These are phyloP conservation scores for Nannoperca australis DNA, from an alignment of 2,797 vertebrate species.

Conservation along the genomic window DNA sequence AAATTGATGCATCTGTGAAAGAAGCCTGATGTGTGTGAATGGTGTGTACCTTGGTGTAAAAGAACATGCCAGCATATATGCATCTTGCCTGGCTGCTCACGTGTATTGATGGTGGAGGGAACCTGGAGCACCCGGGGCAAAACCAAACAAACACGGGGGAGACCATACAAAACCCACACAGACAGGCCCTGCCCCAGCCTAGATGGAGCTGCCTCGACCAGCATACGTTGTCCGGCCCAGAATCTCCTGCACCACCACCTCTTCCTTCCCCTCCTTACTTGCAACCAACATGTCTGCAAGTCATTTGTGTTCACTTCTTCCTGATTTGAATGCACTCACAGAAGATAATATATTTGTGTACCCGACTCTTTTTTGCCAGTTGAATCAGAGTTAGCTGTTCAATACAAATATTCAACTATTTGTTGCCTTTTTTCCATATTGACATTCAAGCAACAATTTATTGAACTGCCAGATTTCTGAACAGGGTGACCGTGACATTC, in stretches of 20 bases:
- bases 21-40: neutral
- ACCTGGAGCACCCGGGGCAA: too few relatives aligned
- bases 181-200: too few relatives aligned
- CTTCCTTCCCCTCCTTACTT: neutral
- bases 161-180: too few relatives aligned
- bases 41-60: neutral
- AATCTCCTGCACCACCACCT: neutral
- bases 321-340: neutral
- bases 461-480: too few relatives aligned
- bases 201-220: conserved; percentile 9
- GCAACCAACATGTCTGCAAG: conserved; percentile 1
- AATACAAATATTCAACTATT: too few relatives aligned
- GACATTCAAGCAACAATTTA: too few relatives aligned
- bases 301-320: conserved; percentile 17
- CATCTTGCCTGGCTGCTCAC: conserved; percentile 15
- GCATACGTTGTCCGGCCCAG: conserved; percentile 14
- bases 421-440: too few relatives aligned
- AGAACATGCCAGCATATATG: neutral
- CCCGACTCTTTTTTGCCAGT: too few relatives aligned
- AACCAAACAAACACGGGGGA: too few relatives aligned
- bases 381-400: too few relatives aligned
- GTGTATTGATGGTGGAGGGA: too few relatives aligned
- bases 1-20: conserved; percentile 18
- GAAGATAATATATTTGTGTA: neutral
- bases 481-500: too few relatives aligned